These are phyloP conservation scores for Xiphias gladius DNA, from an alignment of 2,113 vertebrate species.

Conservation along the genomic window DNA sequence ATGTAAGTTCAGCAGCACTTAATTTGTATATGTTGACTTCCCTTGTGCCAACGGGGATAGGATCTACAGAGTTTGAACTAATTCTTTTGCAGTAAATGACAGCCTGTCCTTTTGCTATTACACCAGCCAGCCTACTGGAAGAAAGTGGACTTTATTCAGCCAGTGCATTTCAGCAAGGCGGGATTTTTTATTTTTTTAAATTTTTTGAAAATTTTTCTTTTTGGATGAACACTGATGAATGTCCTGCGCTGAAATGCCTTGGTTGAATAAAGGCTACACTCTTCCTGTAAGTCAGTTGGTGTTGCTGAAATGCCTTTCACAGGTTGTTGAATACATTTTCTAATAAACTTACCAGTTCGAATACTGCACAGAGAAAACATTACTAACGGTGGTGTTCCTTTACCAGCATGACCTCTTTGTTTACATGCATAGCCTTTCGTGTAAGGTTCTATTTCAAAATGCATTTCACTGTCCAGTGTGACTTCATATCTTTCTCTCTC, in stretches of 20 bases:
- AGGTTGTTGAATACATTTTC: background rate
- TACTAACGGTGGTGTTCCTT: background rate
- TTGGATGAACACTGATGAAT: background rate
- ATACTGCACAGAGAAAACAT: background rate
- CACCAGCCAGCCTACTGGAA: background rate
- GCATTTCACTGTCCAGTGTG: slow-evolving; percentile 22
- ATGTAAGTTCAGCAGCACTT: slow-evolving; percentile 89
- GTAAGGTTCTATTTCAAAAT: slow-evolving; percentile 29
- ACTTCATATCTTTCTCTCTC: slow-evolving; percentile 1
- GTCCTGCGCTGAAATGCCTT: background rate
- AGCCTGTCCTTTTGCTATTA: background rate
- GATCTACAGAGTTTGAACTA: background rate
- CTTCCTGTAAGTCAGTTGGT: background rate
- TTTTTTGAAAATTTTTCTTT: too few species aligned
- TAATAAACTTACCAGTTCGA: background rate
- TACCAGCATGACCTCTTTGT: slow-evolving; percentile 7
- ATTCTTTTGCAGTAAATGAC: background rate
- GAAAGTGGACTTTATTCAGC: background rate
- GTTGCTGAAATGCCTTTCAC: background rate
- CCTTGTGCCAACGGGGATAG: background rate
- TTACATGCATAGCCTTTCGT: slow-evolving; percentile 37
- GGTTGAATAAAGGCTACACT: background rate
- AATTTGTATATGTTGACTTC: background rate
- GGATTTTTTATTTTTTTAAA: too few species aligned
- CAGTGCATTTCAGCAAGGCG: background rate